phyloP scores from a whole-genome alignment of 1,140 invertebrate genomes.

The Leptopilina boulardi region DNA sequence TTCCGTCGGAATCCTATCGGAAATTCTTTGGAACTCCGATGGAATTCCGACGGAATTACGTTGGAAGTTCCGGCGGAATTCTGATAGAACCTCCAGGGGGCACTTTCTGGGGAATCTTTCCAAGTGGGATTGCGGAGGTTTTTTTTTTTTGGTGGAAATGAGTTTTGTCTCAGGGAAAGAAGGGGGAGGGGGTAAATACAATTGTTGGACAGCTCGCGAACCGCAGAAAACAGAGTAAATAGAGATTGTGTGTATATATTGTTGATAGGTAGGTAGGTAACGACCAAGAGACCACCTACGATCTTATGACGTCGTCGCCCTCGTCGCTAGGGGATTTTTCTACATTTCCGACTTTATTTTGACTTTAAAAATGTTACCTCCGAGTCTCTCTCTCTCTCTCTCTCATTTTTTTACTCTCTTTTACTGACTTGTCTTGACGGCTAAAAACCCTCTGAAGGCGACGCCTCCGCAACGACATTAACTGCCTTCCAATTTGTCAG shows the following conservation, averaged over 20 bases:
- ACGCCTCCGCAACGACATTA: slow-evolving; percentile 47
- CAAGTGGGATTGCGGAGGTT: too few relatives aligned
- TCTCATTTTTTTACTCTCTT: too few relatives aligned
- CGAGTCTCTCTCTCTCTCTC: slow-evolving; percentile 20
- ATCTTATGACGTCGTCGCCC: slow-evolving; percentile 52
- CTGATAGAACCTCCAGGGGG: too few relatives aligned
- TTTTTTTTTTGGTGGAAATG: not conserved
- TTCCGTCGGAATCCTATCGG: too few relatives aligned
- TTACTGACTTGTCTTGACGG: slow-evolving; percentile 32
- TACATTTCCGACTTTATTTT: slow-evolving; percentile 59
- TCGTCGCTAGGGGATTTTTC: slow-evolving; percentile 47
- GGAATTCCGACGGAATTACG: too few relatives aligned
- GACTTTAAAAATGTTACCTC: slow-evolving; percentile 52
- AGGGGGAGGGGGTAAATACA: not conserved
- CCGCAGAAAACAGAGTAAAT: slow-evolving; percentile 9
- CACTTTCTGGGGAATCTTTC: too few relatives aligned
- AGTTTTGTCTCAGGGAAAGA: too few relatives aligned
- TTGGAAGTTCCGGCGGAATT: too few relatives aligned
- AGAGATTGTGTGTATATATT: not conserved
- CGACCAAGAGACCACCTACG: slow-evolving; percentile 58
- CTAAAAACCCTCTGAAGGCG: slow-evolving; percentile 53
- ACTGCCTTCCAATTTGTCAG: slow-evolving; percentile 58
- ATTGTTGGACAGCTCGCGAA: not conserved
- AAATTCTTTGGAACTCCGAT: too few relatives aligned
- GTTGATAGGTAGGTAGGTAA: slow-evolving; percentile 45